Evolutionary conservation across 1,140 invertebrate species (phyloP).

Genomic region (Diplogasteroides magnus): DNA sequence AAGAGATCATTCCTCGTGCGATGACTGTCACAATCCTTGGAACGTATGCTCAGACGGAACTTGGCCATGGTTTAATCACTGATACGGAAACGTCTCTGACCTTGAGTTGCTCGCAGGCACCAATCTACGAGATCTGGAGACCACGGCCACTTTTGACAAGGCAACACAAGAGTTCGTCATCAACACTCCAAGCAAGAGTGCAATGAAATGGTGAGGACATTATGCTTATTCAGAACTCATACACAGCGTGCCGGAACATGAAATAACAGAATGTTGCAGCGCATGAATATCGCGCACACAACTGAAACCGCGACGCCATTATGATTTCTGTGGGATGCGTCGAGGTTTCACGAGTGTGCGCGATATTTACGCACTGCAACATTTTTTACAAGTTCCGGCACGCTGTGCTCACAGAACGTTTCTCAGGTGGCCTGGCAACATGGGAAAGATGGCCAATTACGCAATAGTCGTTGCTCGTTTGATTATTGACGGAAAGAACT

Average conservation of each 20-base stretch:
- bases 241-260: no score
- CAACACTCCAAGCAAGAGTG: constrained; percentile 74
- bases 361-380: no score
- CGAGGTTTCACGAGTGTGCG: no score
- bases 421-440: constrained; percentile 75
- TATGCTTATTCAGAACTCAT: no score
- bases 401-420: not conserved
- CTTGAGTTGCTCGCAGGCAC: constrained; percentile 60
- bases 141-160: constrained; percentile 78
- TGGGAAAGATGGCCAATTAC: no score
- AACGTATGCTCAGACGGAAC: constrained; percentile 87
- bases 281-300: no score
- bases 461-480: constrained; percentile 77
- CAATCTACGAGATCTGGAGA: constrained; percentile 81
- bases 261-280: no score
- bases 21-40: constrained; percentile 77
- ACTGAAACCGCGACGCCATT: no score
- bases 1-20: constrained; percentile 78
- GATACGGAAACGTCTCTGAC: no score
- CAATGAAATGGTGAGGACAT: constrained; percentile 83
- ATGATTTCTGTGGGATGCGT: no score
- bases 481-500: no score
- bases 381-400: not conserved
- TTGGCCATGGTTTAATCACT: no score
- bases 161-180: constrained; percentile 76